phyloP scores from a whole-genome alignment of 1,140 invertebrate genomes.

The Melipona quadrifasciata region DNA sequence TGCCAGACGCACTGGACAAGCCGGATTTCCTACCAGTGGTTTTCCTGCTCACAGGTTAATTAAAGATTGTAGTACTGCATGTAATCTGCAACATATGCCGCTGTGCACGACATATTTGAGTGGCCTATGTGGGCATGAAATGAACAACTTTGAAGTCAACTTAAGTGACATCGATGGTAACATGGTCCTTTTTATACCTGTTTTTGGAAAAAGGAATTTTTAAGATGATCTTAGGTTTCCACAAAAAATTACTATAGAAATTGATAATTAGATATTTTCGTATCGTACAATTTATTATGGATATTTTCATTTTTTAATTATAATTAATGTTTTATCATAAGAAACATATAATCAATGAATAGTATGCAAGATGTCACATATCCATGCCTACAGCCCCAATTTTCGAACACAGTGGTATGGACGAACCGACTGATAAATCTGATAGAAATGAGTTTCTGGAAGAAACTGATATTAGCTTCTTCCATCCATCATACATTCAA shows the following conservation, averaged over 20 bases:
- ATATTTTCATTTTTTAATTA: constrained; percentile 4
- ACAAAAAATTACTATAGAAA: background rate
- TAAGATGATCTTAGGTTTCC: constrained; percentile 14
- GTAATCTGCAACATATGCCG: constrained; percentile 72
- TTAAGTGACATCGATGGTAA: constrained; percentile 68
- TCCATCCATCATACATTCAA: constrained; percentile 67
- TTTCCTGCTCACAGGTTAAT: constrained; percentile 81
- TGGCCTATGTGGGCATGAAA: constrained; percentile 71
- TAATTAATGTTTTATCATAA: constrained; percentile 11
- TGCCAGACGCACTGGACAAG: constrained; percentile 79
- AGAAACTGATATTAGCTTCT: constrained; percentile 61
- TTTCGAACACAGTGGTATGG: constrained; percentile 69
- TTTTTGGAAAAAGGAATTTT: constrained; percentile 22
- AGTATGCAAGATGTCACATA: constrained; percentile 47
- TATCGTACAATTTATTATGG: background rate
- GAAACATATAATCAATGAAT: background rate
- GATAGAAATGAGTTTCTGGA: constrained; percentile 57
- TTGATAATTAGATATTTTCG: constrained; percentile 1
- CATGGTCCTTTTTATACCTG: constrained; percentile 45
- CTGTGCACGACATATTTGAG: constrained; percentile 67
- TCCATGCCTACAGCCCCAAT: constrained; percentile 68
- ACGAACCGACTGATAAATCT: constrained; percentile 57
- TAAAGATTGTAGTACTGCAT: constrained; percentile 78
- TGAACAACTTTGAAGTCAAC: constrained; percentile 65
- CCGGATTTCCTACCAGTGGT: constrained; percentile 75